A percentile compares a stretch with the other conserved stretches of the same genome.
These are phyloP conservation scores for Polymixis flavicincta DNA, from an alignment of 2,888 invertebrate genomes.

Conservation along the genomic window DNA sequence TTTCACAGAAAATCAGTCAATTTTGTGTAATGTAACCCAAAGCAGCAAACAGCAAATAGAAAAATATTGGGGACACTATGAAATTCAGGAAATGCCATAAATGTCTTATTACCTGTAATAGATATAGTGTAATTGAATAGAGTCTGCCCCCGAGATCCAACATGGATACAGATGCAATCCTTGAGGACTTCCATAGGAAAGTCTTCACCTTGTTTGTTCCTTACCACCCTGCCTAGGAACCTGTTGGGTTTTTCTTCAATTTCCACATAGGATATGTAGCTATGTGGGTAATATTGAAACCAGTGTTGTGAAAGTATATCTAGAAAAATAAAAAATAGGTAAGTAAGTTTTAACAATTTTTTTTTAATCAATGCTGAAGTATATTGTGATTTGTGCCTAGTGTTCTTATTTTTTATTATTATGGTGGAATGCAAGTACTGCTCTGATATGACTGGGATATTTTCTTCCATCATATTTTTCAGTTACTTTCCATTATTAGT, in stretches of 20 bases:
- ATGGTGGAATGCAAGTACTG: background rate
- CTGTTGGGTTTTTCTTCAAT: slow-evolving; percentile 75
- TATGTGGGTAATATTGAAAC: slow-evolving; percentile 77
- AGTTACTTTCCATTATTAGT: background rate
- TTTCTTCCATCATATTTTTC: background rate
- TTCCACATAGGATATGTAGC: slow-evolving; percentile 80
- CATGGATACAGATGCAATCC: slow-evolving; percentile 91
- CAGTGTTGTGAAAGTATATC: slow-evolving; percentile 77
- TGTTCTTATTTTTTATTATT: background rate
- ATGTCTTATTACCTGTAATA: slow-evolving; percentile 78
- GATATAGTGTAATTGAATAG: slow-evolving; percentile 92
- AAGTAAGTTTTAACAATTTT: background rate
- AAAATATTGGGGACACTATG: background rate
- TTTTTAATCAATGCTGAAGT: background rate
- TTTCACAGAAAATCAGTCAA: background rate
- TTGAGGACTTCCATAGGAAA: slow-evolving; percentile 78
- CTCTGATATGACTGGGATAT: background rate
- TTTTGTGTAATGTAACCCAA: background rate
- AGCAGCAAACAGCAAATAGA: background rate
- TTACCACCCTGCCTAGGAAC: slow-evolving; percentile 80
- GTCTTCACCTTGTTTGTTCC: slow-evolving; percentile 69
- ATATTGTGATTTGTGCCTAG: background rate
- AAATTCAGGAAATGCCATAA: background rate
- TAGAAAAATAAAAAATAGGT: slow-evolving; percentile 58
- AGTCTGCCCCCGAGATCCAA: slow-evolving; percentile 92